These are phyloP conservation scores for Sinelater perroti DNA, from an alignment of 2,888 invertebrate genomes.

Conservation along the genomic window DNA sequence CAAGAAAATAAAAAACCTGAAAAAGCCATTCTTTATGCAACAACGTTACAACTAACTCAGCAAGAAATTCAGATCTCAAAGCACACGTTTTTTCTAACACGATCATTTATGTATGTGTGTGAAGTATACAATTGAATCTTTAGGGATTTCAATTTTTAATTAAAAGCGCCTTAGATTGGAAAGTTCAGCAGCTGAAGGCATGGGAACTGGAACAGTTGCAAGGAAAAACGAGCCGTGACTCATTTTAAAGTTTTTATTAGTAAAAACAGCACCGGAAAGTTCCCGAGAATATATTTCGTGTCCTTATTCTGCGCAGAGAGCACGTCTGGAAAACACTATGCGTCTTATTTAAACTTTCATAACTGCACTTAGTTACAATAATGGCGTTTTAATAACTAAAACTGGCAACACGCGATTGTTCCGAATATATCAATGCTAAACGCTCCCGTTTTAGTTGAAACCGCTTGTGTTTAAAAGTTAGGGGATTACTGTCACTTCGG, in stretches of 20 bases:
- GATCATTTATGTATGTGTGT: too few species aligned
- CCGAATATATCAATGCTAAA: conserved; percentile 7
- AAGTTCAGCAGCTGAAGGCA: background rate
- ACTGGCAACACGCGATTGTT: background rate
- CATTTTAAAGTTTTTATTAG: conserved; percentile 24
- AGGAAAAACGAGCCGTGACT: conserved; percentile 5
- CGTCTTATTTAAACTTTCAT: too few species aligned
- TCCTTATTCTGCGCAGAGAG: conserved; percentile 13
- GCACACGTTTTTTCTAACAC: too few species aligned
- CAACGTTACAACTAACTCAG: too few species aligned
- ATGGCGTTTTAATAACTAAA: background rate
- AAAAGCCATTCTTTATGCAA: too few species aligned
- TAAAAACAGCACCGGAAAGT: conserved; percentile 19
- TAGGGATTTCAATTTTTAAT: conserved; percentile 1
- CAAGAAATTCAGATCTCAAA: too few species aligned
- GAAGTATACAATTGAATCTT: too few species aligned
- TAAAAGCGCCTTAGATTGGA: background rate
- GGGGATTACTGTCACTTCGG: conserved; percentile 1
- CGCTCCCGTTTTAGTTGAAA: background rate
- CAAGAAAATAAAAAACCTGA: too few species aligned
- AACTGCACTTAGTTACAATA: too few species aligned
- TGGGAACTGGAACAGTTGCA: background rate
- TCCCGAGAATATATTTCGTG: conserved; percentile 22
- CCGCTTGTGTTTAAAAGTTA: background rate
- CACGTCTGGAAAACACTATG: too few species aligned